phyloP scores from a whole-genome alignment of 92 coral and sea anemone genomes.

The Porites divaricata region DNA sequence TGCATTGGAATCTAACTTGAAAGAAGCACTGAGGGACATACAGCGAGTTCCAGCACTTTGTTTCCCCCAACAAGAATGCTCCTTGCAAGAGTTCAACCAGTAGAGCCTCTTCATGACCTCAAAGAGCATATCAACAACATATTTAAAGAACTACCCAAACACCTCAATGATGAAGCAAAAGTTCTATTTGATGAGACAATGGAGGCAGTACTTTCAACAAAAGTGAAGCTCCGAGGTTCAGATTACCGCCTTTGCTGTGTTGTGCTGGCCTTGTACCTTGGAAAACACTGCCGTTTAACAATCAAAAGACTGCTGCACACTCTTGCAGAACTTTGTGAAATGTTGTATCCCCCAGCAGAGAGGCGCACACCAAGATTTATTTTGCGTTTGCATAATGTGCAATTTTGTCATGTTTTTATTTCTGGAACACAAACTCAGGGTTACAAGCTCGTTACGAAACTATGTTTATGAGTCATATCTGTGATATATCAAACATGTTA shows the following conservation, averaged over 20 bases:
- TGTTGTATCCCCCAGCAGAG: constrained; percentile 31
- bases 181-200: constrained; percentile 16
- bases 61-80: background rate
- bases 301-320: constrained; percentile 31
- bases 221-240: constrained; percentile 9
- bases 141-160: constrained; percentile 34
- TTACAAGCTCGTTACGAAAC: too few species aligned
- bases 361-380: constrained; percentile 13
- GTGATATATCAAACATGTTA: too few species aligned
- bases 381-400: constrained; percentile 32
- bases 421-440: too few species aligned
- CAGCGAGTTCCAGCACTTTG: constrained; percentile 40
- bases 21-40: constrained; percentile 33
- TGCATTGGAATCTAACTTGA: constrained; percentile 8
- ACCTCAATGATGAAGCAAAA: constrained; percentile 1
- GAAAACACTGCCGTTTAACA: background rate
- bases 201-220: constrained; percentile 2
- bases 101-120: constrained; percentile 28
- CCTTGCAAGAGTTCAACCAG: constrained; percentile 33
- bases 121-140: constrained; percentile 32
- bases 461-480: too few species aligned
- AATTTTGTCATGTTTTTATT: constrained; percentile 26
- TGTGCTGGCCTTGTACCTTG: background rate
- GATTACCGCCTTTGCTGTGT: background rate
- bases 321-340: constrained; percentile 27